A percentile compares a stretch with the other conserved stretches of the same genome.
Evolutionary conservation across 2,888 invertebrate species (phyloP).

Genomic region (Cenopis cana): DNA sequence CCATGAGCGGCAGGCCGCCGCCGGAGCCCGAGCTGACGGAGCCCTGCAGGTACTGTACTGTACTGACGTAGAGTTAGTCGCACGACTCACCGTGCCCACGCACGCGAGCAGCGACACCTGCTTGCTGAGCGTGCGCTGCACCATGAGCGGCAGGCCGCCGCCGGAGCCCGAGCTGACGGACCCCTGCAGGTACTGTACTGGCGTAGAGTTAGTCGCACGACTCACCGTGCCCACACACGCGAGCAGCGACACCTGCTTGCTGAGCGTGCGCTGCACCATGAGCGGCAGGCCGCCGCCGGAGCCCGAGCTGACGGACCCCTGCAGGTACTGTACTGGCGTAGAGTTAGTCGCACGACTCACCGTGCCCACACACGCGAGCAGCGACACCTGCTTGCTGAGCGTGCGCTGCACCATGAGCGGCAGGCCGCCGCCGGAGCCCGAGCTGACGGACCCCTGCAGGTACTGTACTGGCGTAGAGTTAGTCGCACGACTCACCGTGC

Average conservation of each 20-base stretch:
- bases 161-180: conserved; percentile 97
- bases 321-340: too few relatives aligned
- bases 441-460: conserved; percentile 94
- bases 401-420: conserved; percentile 97
- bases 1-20: conserved; percentile 95
- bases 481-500: conserved; percentile 87
- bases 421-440: conserved; percentile 96
- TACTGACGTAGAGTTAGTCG: too few relatives aligned
- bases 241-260: conserved; percentile 94
- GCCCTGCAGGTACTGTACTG: conserved; percentile 94
- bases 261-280: conserved; percentile 95
- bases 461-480: too few relatives aligned
- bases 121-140: conserved; percentile 96
- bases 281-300: conserved; percentile 97
- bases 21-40: conserved; percentile 97
- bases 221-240: conserved; percentile 92
- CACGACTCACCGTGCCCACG: conserved; percentile 89
- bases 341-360: too few relatives aligned
- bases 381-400: conserved; percentile 94
- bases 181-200: conserved; percentile 94
- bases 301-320: conserved; percentile 95
- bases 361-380: conserved; percentile 94
- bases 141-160: conserved; percentile 95
- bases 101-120: conserved; percentile 94
- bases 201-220: too few relatives aligned